Base-by-base conservation (phyloP, 2,797 vertebrate genomes). In the Babyrousa celebensis region DNA sequence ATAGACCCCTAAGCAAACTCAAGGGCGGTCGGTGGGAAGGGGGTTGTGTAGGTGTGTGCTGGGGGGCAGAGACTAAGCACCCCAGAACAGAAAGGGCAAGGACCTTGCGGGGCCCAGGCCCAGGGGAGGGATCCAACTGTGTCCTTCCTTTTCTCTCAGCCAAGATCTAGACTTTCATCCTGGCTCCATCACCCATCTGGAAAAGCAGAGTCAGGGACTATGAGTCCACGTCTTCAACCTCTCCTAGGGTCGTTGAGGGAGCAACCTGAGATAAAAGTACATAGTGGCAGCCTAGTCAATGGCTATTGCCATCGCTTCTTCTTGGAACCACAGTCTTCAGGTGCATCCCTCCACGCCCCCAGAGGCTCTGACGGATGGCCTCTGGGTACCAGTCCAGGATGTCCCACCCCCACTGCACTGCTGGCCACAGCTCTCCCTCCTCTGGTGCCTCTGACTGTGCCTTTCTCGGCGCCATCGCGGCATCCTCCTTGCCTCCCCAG, bases 401-500 rank as follows among this genome's bases (percentile, higher is more conserved):
- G 18, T 16, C 77, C 36, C 84, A 36, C 20, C 74, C 20, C 27
- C 14, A 6, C 1, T 4, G 60, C 67, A 2, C 27, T 12, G 0
- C 29, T 27, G 71, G 8, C 60, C 4, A 0, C 43, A 12, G 65
- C 43, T 14, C 12, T 32, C 20, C 4, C 21, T 63, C 23, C 29
- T 87, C 15, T 11, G 8, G 9, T 43, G 11, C 2, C 6, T 21
- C 65, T 23, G 77, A 1, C 10, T 23, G 16, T 27, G 70, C 54
- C 43, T 83, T 36, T 56, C 40, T 82, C 14, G 9, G 71, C 72
- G n/a, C 21, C 60, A 11, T 16, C 56, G 2, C 23, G 21, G 52
- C 0, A 2, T 6, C 65, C 27, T n/a, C n/a, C 1, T 29, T 0
- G 12, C 16, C 14, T 70, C 40, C 16, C 25, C 60, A 2, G 48